Percentiles rank a stretch among this genome's conserved stretches.
phyloP scores from a whole-genome alignment of 2,797 vertebrate genomes.

The Catostomus latipinnis region DNA sequence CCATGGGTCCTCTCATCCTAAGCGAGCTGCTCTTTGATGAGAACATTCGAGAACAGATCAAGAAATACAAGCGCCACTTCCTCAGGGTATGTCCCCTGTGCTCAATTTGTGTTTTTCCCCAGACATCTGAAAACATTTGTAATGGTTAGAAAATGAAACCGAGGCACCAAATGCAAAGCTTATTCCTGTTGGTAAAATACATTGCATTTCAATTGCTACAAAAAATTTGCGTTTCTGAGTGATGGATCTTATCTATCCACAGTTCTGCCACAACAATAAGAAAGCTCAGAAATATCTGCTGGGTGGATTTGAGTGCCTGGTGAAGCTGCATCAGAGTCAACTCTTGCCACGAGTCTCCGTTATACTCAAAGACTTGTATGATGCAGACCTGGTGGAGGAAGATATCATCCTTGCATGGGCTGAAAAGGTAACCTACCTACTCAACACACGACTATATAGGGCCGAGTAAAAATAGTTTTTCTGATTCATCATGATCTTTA shows the following conservation, averaged over 20 bases:
- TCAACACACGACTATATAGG: not conserved
- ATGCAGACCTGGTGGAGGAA: conserved; percentile 95
- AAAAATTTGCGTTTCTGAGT: not conserved
- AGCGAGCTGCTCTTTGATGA: conserved; percentile 95
- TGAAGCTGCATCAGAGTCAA: conserved; percentile 93
- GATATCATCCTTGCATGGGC: conserved; percentile 97
- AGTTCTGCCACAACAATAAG: conserved; percentile 99
- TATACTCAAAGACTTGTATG: conserved; percentile 96
- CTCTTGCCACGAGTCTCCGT: conserved; percentile 91
- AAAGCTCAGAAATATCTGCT: conserved; percentile 96
- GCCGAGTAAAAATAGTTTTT: too few species aligned
- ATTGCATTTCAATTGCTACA: not conserved
- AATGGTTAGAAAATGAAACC: not conserved
- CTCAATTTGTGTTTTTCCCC: not conserved
- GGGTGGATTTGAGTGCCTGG: conserved; percentile 96
- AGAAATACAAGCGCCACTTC: conserved; percentile 95
- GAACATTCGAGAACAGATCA: conserved; percentile 95
- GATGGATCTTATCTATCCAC: not conserved
- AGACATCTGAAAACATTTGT: too few species aligned
- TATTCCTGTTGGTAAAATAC: conserved; percentile 1
- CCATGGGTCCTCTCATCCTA: conserved; percentile 94
- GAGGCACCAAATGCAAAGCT: not conserved
- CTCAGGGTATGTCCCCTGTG: conserved; percentile 81
- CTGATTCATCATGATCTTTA: too few species aligned
- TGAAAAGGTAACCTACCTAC: conserved; percentile 84